phyloP scores from a whole-genome alignment of 2,113 vertebrate genomes.

The Mormyrus lacerda region DNA sequence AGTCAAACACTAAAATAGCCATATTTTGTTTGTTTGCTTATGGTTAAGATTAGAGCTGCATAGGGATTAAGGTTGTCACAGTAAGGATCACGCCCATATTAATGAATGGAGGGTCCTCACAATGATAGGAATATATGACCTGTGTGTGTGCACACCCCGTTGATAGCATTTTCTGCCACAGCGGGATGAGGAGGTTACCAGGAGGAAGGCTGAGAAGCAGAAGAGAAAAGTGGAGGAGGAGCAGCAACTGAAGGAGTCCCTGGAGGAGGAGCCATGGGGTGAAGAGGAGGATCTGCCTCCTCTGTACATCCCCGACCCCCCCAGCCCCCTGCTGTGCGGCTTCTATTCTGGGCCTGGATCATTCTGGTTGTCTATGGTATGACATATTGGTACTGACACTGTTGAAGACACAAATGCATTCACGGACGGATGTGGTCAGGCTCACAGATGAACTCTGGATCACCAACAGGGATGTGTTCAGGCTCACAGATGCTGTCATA shows the following conservation, averaged over 20 bases:
- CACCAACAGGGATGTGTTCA: constrained; percentile 34
- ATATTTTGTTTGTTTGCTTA: neutral
- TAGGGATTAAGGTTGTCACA: neutral
- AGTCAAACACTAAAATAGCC: neutral
- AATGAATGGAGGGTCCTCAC: neutral
- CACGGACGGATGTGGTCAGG: neutral
- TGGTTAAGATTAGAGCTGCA: neutral
- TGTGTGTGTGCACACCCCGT: neutral
- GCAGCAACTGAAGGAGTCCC: constrained; percentile 33
- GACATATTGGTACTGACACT: neutral
- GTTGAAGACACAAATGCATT: neutral
- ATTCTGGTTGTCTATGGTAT: constrained; percentile 94
- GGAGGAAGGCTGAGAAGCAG: constrained; percentile 51
- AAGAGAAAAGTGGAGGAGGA: constrained; percentile 45
- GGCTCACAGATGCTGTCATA: constrained; percentile 35
- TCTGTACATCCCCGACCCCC: constrained; percentile 62
- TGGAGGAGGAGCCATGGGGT: constrained; percentile 33
- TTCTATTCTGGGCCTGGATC: constrained; percentile 79
- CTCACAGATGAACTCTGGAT: neutral
- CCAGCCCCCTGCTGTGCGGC: constrained; percentile 77
- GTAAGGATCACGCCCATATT: neutral
- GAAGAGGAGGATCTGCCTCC: constrained; percentile 64
- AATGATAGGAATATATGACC: neutral
- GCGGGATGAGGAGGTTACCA: constrained; percentile 65
- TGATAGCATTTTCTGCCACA: constrained; percentile 42